phyloP scores from a whole-genome alignment of 2,797 vertebrate species.

The Varecia variegata region DNA sequence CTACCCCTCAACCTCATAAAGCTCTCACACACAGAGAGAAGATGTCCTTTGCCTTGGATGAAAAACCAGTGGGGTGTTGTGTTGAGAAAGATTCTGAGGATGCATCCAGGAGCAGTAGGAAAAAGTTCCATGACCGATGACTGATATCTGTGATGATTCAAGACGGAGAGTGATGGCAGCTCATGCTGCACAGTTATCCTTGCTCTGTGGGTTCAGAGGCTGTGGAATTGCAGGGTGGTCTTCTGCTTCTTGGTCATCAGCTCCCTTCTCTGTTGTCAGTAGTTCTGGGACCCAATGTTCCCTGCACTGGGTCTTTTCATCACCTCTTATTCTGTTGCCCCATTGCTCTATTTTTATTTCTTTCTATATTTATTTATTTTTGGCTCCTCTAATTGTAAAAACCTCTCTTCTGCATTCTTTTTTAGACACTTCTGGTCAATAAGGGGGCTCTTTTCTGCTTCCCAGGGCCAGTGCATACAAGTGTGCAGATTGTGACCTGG shows the following conservation, averaged over 20 bases:
- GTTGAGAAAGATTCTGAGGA: constrained; percentile 2
- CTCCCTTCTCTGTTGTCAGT: not conserved
- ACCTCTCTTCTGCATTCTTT: not conserved
- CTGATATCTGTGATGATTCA: not conserved
- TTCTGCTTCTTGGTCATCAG: not conserved
- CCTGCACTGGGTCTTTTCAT: not conserved
- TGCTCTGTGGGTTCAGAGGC: not conserved
- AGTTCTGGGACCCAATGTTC: not conserved
- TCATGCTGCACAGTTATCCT: not conserved
- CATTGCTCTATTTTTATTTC: not conserved
- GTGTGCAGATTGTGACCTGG: not conserved
- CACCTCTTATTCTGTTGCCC: not conserved
- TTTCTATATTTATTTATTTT: not conserved
- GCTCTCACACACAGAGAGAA: not conserved
- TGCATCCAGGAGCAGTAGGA: not conserved
- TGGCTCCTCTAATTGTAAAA: not conserved
- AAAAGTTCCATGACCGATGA: not conserved
- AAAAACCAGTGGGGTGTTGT: not conserved
- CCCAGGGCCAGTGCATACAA: not conserved
- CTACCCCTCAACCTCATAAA: not conserved
- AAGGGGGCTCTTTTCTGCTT: not conserved
- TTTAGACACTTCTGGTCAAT: not conserved
- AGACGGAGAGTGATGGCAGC: not conserved
- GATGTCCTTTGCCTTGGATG: not conserved
- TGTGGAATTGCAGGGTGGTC: not conserved